Percentiles rank a stretch among this genome's conserved stretches.
Conservation (phyloP, 1,140 invertebrate species). For the Drosophila parabipectinata region DNA sequence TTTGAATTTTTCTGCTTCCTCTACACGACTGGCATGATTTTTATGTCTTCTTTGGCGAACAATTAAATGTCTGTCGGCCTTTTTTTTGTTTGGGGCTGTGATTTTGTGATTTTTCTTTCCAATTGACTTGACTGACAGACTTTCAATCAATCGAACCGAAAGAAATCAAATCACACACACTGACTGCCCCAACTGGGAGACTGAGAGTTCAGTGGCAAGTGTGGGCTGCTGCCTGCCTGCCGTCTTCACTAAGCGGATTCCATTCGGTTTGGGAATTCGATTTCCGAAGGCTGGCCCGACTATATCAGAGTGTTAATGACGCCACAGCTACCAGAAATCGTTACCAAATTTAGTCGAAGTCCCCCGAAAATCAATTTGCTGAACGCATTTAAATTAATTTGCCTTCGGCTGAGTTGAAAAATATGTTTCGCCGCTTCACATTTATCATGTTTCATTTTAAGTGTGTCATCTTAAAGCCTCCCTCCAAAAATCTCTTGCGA, state of each 20-base stretch:
- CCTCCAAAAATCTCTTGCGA: slow-evolving; percentile 14
- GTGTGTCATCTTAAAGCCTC: slow-evolving; percentile 11
- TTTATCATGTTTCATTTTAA: slow-evolving; percentile 59
- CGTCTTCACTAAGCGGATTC: slow-evolving; percentile 56
- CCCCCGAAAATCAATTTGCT: slow-evolving; percentile 59
- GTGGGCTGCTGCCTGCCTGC: slow-evolving; percentile 37
- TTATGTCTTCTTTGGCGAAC: slow-evolving; percentile 55
- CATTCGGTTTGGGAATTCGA: slow-evolving; percentile 35
- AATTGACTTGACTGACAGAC: slow-evolving; percentile 51
- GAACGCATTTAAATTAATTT: slow-evolving; percentile 72
- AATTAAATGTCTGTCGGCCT: slow-evolving; percentile 52
- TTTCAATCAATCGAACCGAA: slow-evolving; percentile 56
- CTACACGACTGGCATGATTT: slow-evolving; percentile 18
- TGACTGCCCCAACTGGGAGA: background rate
- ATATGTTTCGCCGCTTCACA: slow-evolving; percentile 27
- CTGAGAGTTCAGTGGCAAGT: slow-evolving; percentile 8
- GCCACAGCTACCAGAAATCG: slow-evolving; percentile 51
- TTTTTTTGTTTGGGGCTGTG: slow-evolving; percentile 12
- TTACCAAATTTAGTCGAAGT: slow-evolving; percentile 56
- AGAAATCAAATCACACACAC: slow-evolving; percentile 15
- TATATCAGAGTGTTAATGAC: slow-evolving; percentile 41
- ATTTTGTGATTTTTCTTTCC: slow-evolving; percentile 34
- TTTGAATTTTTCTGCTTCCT: slow-evolving; percentile 23
- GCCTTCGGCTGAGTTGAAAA: slow-evolving; percentile 23
- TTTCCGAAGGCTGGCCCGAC: slow-evolving; percentile 44